Percentiles rank a stretch among this genome's conserved stretches.
Evolutionary conservation across 2,113 vertebrate genomes (phyloP).

Genomic region (Acrocephalus arundinaceus): DNA sequence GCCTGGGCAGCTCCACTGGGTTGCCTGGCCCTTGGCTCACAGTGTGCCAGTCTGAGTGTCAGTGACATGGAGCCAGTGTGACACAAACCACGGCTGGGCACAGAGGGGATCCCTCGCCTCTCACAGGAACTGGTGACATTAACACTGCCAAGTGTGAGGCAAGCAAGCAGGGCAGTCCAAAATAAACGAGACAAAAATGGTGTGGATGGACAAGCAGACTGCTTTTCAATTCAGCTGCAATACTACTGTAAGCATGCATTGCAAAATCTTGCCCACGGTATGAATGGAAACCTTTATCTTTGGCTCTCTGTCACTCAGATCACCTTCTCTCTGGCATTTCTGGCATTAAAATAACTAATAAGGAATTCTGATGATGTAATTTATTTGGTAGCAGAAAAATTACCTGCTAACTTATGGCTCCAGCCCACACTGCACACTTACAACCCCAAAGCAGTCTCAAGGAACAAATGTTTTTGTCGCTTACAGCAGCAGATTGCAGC

Average conservation of each 20-base stretch:
- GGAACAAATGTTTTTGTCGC: accelerated
- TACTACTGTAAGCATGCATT: accelerated
- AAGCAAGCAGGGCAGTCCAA: not conserved
- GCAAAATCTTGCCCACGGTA: not conserved
- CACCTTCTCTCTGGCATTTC: not conserved
- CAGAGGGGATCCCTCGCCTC: accelerated
- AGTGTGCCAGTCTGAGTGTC: accelerated
- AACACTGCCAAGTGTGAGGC: not conserved
- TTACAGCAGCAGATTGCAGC: not conserved
- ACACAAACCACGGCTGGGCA: not conserved
- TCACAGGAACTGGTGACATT: not conserved
- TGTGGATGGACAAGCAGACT: not conserved
- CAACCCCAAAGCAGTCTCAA: not conserved
- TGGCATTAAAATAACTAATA: not conserved
- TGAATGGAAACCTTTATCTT: not conserved
- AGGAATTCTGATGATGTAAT: not conserved
- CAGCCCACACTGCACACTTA: not conserved
- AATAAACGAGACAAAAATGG: not conserved
- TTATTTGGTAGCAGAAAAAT: not conserved
- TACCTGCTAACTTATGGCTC: not conserved
- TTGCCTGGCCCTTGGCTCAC: not conserved
- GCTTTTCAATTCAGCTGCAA: not conserved
- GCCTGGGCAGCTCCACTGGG: not conserved
- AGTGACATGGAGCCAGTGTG: not conserved
- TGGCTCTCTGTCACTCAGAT: not conserved